Evolutionary conservation across 1,140 invertebrate species (phyloP).

Genomic region (Drosophila erecta): DNA sequence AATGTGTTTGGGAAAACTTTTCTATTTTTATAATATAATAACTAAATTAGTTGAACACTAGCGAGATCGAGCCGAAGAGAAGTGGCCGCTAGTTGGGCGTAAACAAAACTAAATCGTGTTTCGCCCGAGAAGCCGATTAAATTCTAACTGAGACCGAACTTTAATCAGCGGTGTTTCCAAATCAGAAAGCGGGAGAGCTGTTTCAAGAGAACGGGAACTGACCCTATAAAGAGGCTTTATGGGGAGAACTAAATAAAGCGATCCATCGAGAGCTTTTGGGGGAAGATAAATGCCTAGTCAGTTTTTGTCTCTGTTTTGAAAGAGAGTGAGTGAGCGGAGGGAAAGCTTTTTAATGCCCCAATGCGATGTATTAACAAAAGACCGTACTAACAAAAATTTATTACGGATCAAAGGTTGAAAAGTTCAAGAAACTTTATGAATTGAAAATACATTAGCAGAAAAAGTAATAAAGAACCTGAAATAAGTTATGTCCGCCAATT

Average conservation of each 20-base stretch:
- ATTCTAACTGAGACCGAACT: conserved; percentile 46
- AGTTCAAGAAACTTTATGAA: not conserved
- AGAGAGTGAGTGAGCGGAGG: not conserved
- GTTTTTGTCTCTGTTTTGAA: not conserved
- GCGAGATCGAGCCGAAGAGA: not conserved
- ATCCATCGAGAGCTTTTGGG: conserved; percentile 15
- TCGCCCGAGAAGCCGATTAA: conserved; percentile 42
- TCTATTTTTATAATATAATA: conserved; percentile 51
- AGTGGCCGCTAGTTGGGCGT: conserved; percentile 26
- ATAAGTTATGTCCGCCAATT: not conserved
- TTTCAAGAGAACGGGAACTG: conserved; percentile 3
- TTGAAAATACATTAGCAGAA: not conserved
- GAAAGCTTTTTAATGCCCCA: conserved; percentile 6
- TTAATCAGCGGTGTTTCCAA: conserved; percentile 41
- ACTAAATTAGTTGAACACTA: conserved; percentile 18
- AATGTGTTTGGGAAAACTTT: conserved; percentile 17
- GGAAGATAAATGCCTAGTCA: conserved; percentile 5
- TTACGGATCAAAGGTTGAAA: conserved; percentile 21
- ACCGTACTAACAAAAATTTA: not conserved
- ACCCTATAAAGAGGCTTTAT: conserved; percentile 9
- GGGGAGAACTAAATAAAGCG: not conserved
- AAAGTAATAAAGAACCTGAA: not conserved
- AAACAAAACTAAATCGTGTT: conserved; percentile 56
- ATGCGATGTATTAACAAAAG: conserved; percentile 27
- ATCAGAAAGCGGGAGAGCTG: conserved; percentile 15